A percentile compares a stretch with the other conserved stretches of the same genome.
phyloP scores from a whole-genome alignment of 2,888 invertebrate genomes.

The Notodonta ziczac region DNA sequence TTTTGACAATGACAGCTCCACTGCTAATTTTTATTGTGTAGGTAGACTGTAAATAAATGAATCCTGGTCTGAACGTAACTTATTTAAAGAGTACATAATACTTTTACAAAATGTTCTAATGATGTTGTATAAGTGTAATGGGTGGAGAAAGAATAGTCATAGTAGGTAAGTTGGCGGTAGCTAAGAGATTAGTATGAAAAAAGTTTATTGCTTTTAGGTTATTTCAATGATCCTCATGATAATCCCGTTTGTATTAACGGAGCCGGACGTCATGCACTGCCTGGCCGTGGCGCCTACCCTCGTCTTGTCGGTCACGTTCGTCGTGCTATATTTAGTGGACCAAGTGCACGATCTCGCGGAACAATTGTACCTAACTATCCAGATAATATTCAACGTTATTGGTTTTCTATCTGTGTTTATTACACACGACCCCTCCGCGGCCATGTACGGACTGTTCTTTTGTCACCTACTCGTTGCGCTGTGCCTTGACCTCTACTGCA shows the following conservation, averaged over 20 bases:
- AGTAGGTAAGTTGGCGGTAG: neutral
- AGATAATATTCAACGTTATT: conserved; percentile 52
- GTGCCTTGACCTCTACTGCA: conserved; percentile 65
- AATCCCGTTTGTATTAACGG: conserved; percentile 64
- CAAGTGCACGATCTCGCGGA: conserved; percentile 75
- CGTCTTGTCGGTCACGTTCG: conserved; percentile 69
- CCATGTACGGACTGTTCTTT: conserved; percentile 67
- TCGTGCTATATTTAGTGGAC: conserved; percentile 75
- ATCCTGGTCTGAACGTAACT: too few relatives aligned
- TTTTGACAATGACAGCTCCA: too few relatives aligned
- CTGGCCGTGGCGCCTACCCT: conserved; percentile 71
- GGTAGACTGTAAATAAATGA: too few relatives aligned
- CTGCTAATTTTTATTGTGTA: too few relatives aligned
- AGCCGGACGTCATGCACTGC: conserved; percentile 63
- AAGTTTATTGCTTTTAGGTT: conserved; percentile 76
- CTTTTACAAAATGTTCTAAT: neutral
- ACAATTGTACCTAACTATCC: conserved; percentile 63
- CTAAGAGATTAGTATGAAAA: conserved; percentile 41
- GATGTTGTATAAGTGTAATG: conserved; percentile 1
- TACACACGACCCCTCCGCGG: conserved; percentile 35
- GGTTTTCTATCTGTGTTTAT: conserved; percentile 50
- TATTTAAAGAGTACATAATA: too few relatives aligned
- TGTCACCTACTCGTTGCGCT: conserved; percentile 66
- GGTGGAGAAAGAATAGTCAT: neutral
- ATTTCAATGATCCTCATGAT: conserved; percentile 75